Percentiles rank a stretch among this genome's conserved stretches.
Evolutionary conservation across 2,113 vertebrate genomes (phyloP).

Genomic region (Daubentonia madagascariensis): DNA sequence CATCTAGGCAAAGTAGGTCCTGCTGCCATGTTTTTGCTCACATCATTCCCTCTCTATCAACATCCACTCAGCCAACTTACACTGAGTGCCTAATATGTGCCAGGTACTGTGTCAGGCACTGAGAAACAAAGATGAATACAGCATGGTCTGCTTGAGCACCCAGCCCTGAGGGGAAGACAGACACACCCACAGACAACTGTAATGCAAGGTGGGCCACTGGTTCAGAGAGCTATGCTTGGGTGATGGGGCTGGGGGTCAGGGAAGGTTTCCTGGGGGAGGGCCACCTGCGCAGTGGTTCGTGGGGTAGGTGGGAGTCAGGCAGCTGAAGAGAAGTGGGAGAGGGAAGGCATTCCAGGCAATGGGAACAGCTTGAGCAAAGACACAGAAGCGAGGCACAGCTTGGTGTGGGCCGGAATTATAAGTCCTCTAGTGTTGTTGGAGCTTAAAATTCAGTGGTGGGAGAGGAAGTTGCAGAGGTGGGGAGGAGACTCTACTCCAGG

Average conservation of each 20-base stretch:
- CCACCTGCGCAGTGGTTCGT: not conserved
- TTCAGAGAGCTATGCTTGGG: not conserved
- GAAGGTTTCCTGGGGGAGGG: not conserved
- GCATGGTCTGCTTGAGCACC: too few species aligned
- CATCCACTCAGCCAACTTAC: not conserved
- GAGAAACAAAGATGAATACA: not conserved
- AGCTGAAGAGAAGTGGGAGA: not conserved
- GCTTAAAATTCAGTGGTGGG: not conserved
- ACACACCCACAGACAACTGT: not conserved
- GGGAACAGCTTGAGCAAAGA: slow-evolving; percentile 12
- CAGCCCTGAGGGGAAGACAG: not conserved
- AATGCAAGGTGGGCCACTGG: not conserved
- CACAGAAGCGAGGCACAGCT: not conserved
- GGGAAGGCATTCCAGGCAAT: not conserved
- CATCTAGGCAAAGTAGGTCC: not conserved
- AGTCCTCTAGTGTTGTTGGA: not conserved
- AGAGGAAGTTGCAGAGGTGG: not conserved
- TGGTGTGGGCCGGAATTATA: not conserved
- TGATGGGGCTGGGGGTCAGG: not conserved
- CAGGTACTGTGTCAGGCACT: not conserved
- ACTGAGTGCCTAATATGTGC: not conserved
- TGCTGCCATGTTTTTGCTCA: not conserved
- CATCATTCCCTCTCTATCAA: not conserved
- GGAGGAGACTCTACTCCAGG: not conserved
- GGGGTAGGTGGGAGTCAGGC: not conserved